These are phyloP conservation scores for Prorops nasuta DNA, from an alignment of 1,140 invertebrate genomes.

Conservation along the genomic window DNA sequence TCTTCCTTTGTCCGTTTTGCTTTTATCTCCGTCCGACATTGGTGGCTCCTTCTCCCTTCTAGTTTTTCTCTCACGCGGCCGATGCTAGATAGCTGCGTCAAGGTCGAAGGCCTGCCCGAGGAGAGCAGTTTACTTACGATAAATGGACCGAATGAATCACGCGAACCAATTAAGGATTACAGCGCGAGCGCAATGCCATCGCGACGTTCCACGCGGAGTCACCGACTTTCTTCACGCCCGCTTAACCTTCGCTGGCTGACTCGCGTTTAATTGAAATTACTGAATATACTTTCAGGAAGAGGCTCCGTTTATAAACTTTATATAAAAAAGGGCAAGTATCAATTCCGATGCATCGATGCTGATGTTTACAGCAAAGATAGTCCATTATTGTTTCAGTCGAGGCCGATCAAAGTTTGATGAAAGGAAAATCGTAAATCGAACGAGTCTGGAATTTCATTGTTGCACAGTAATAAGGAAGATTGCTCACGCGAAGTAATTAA, in stretches of 20 bases:
- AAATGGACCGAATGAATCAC: conserved; percentile 53
- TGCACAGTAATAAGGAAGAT: too few relatives aligned
- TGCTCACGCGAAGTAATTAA: too few relatives aligned
- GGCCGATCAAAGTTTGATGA: too few relatives aligned
- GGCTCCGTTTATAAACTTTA: conserved; percentile 8
- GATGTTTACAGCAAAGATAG: too few relatives aligned
- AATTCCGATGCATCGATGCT: too few relatives aligned
- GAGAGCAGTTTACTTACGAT: conserved; percentile 38
- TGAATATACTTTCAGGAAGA: conserved; percentile 24
- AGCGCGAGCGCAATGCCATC: background rate
- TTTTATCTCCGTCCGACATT: background rate
- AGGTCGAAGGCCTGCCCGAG: conserved; percentile 20
- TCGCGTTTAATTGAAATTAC: conserved; percentile 25
- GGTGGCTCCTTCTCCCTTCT: background rate
- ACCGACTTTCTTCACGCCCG: conserved; percentile 16
- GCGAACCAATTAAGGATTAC: conserved; percentile 54
- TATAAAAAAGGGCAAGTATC: too few relatives aligned
- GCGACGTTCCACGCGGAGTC: background rate
- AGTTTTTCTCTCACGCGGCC: background rate
- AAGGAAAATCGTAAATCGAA: too few relatives aligned
- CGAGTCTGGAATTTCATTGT: too few relatives aligned
- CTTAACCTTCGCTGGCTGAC: conserved; percentile 20
- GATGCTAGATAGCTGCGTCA: too few relatives aligned
- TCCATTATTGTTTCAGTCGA: too few relatives aligned
- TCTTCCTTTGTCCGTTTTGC: too few relatives aligned